phyloP scores from a whole-genome alignment of 2,113 vertebrate species.

The Alexandromys fortis region DNA sequence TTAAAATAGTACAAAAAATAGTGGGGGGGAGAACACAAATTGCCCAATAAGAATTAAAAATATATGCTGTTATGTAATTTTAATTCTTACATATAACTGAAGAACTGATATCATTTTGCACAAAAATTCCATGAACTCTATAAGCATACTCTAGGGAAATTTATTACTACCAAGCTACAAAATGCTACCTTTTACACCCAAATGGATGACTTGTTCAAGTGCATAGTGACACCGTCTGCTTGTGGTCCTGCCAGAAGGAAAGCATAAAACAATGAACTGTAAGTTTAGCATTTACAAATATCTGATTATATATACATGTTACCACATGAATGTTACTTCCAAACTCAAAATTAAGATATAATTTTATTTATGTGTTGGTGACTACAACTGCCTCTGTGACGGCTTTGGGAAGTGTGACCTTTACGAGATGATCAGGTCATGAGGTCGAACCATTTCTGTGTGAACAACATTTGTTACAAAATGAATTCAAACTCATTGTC shows the following conservation, averaged over 20 bases:
- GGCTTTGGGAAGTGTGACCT: neutral
- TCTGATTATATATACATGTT: neutral
- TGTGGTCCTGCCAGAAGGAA: constrained; percentile 85
- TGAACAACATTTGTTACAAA: neutral
- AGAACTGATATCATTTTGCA: neutral
- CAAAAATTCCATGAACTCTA: neutral
- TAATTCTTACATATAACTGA: neutral
- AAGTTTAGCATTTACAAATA: neutral
- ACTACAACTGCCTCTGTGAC: neutral
- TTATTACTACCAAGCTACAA: neutral
- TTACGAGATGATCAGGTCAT: neutral
- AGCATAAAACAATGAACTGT: neutral
- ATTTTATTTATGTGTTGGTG: neutral
- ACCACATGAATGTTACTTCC: neutral
- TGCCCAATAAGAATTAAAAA: neutral
- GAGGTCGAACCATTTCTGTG: neutral
- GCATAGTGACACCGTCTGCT: constrained; percentile 93
- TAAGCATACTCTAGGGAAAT: neutral
- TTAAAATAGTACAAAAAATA: neutral
- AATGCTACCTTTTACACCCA: constrained; percentile 88
- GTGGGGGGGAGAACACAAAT: neutral
- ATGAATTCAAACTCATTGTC: neutral
- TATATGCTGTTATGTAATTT: neutral
- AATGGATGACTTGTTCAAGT: constrained; percentile 88
- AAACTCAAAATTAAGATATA: neutral